phyloP scores from a whole-genome alignment of 2,888 invertebrate species.

The Seira musarum region DNA sequence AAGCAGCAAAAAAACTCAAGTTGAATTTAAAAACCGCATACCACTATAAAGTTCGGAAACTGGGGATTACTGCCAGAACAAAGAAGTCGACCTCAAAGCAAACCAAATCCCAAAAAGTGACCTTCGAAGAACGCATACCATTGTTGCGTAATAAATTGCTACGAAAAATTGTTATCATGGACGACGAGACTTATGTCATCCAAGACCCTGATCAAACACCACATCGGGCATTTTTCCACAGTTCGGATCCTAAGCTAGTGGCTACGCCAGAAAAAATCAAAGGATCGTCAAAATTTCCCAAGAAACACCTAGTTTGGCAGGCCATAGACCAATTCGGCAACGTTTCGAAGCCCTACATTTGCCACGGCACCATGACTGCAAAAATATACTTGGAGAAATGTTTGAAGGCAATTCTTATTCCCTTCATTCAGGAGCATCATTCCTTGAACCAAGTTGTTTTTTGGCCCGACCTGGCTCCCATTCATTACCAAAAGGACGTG shows the following conservation, averaged over 20 bases:
- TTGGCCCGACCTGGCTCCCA: constrained; percentile 36
- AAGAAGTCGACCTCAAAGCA: constrained; percentile 36
- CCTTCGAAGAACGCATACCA: neutral
- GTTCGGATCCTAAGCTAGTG: constrained; percentile 25
- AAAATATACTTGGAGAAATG: constrained; percentile 38
- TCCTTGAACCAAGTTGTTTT: constrained; percentile 16
- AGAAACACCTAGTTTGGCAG: constrained; percentile 34
- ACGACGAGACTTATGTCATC: constrained; percentile 45
- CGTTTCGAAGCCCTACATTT: constrained; percentile 43
- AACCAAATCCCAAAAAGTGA: constrained; percentile 15
- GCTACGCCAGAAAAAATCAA: constrained; percentile 35
- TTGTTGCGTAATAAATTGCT: constrained; percentile 31
- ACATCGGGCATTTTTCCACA: constrained; percentile 28
- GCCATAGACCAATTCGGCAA: constrained; percentile 43
- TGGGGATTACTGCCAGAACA: constrained; percentile 42
- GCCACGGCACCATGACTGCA: constrained; percentile 26
- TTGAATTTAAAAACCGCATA: neutral
- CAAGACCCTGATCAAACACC: constrained; percentile 34
- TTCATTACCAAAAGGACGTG: constrained; percentile 23
- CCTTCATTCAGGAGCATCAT: constrained; percentile 43
- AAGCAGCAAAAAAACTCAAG: constrained; percentile 43
- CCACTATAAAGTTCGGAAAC: constrained; percentile 37
- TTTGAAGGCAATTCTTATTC: constrained; percentile 40
- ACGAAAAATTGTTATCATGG: constrained; percentile 46
- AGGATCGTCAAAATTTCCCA: constrained; percentile 34